phyloP scores from a whole-genome alignment of 2,797 vertebrate species.

The Discoglossus pictus region DNA sequence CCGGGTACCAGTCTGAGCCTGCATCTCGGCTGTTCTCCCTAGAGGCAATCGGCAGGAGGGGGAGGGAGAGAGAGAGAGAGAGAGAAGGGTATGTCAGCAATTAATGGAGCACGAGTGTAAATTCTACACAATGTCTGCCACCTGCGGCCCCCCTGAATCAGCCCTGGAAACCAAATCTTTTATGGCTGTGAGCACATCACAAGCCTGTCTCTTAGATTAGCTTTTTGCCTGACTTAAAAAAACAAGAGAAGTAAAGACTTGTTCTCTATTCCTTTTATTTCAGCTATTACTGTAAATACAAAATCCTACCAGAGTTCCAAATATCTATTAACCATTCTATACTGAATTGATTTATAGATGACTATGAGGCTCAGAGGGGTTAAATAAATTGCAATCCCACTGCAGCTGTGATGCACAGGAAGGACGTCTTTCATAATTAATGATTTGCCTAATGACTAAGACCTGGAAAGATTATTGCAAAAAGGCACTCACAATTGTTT shows the following conservation, averaged over 20 bases:
- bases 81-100: constrained; percentile 68
- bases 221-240: constrained; percentile 54
- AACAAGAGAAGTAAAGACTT: constrained; percentile 33
- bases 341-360: no score
- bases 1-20: constrained; percentile 74
- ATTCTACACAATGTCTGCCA: constrained; percentile 75
- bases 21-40: constrained; percentile 74
- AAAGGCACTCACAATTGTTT: neutral
- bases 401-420: constrained; percentile 15
- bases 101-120: constrained; percentile 82
- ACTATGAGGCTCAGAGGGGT: no score
- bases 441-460: constrained; percentile 6
- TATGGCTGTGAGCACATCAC: constrained; percentile 55
- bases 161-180: constrained; percentile 60
- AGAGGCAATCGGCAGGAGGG: constrained; percentile 56
- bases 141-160: constrained; percentile 69
- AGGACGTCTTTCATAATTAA: constrained; percentile 17
- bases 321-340: no score
- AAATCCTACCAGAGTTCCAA: neutral
- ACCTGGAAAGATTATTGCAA: neutral
- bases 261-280: constrained; percentile 18
- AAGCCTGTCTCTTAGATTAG: constrained; percentile 54
- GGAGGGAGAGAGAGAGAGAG: constrained; percentile 55
- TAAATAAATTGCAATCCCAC: neutral
- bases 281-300: constrained; percentile 6